phyloP scores from a whole-genome alignment of 2,888 invertebrate species.

The Nebria salina region DNA sequence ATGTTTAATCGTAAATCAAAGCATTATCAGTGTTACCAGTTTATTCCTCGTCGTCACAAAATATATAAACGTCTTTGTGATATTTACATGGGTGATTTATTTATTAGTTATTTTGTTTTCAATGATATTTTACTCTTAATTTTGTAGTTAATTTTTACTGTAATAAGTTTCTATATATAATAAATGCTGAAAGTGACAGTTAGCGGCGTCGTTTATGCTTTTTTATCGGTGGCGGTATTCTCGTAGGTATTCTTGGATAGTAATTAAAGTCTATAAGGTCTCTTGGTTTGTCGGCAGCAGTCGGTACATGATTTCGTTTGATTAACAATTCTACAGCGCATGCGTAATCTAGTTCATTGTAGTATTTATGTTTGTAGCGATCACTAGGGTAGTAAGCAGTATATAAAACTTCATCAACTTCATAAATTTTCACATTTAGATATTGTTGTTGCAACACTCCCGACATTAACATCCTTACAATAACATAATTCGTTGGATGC shows the following conservation, averaged over 20 bases:
- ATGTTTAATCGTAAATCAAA: neutral
- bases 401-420: slow-evolving; percentile 58
- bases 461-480: slow-evolving; percentile 60
- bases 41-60: slow-evolving; percentile 40
- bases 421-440: slow-evolving; percentile 62
- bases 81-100: slow-evolving; percentile 41
- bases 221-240: slow-evolving; percentile 52
- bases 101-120: slow-evolving; percentile 32
- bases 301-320: slow-evolving; percentile 54
- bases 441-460: slow-evolving; percentile 60
- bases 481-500: slow-evolving; percentile 56
- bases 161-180: slow-evolving; percentile 33
- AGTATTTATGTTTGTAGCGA: slow-evolving; percentile 67
- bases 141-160: slow-evolving; percentile 42
- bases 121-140: slow-evolving; percentile 21
- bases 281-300: slow-evolving; percentile 52
- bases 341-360: slow-evolving; percentile 65
- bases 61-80: slow-evolving; percentile 41
- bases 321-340: slow-evolving; percentile 57
- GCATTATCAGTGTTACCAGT: slow-evolving; percentile 37
- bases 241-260: slow-evolving; percentile 55
- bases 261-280: slow-evolving; percentile 54
- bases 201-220: neutral
- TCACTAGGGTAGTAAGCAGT: slow-evolving; percentile 61
- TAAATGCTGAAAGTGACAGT: slow-evolving; percentile 22